Conservation (phyloP, 2,797 vertebrate species). For the Schizopygopsis pylzovi region DNA sequence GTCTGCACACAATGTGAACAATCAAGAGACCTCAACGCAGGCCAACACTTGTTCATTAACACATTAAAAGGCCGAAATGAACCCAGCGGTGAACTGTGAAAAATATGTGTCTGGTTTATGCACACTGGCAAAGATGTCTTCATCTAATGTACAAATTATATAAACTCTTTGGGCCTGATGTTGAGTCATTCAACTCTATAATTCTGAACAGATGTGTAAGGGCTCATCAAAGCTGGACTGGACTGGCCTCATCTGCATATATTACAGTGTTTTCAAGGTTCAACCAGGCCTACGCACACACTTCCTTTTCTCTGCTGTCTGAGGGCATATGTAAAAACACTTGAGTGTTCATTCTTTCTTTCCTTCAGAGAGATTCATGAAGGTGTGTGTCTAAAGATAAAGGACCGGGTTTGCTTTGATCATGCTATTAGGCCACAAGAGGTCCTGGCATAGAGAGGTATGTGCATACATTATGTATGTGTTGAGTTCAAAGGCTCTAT, state of each 20-base stretch:
- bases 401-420: slow-evolving; percentile 25
- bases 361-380: neutral
- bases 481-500: slow-evolving; percentile 21
- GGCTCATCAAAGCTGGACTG: slow-evolving; percentile 26
- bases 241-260: slow-evolving; percentile 17
- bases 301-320: neutral
- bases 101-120: neutral
- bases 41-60: slow-evolving; percentile 26
- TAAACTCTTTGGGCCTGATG: neutral
- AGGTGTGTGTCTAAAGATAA: slow-evolving; percentile 8
- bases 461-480: slow-evolving; percentile 11
- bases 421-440: slow-evolving; percentile 5
- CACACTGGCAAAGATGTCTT: slow-evolving; percentile 7
- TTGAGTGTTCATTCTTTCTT: neutral
- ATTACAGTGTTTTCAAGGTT: neutral
- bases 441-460: neutral
- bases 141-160: slow-evolving; percentile 21
- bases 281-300: neutral
- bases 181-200: slow-evolving; percentile 18
- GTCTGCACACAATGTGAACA: neutral
- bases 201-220: slow-evolving; percentile 28
- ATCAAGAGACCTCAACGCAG: slow-evolving; percentile 3
- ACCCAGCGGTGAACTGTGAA: slow-evolving; percentile 31
- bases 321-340: neutral
- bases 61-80: slow-evolving; percentile 25